phyloP scores from a whole-genome alignment of 1,140 invertebrate genomes.

The Eupeodes corollae region DNA sequence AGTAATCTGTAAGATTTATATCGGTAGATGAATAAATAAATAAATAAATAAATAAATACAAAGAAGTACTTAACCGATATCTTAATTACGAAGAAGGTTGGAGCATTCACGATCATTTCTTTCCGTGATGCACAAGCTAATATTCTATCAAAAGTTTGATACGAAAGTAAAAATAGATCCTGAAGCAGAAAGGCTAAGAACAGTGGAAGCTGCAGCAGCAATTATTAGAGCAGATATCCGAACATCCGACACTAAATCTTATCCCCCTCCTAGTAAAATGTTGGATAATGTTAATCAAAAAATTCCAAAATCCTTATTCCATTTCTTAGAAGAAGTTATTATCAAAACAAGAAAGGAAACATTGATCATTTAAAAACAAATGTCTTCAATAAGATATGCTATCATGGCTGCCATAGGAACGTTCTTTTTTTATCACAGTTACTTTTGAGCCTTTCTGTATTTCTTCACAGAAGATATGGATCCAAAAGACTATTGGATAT shows the following conservation, averaged over 20 bases:
- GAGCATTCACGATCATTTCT: slow-evolving; percentile 1
- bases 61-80: no score
- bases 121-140: slow-evolving; percentile 18
- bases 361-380: no score
- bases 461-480: no score
- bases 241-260: slow-evolving; percentile 21
- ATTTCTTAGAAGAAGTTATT: slow-evolving; percentile 1
- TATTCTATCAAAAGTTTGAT: no score
- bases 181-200: slow-evolving; percentile 18
- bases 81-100: background rate
- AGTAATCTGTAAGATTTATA: no score
- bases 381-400: no score
- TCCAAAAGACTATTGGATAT: slow-evolving; percentile 1
- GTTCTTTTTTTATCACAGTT: background rate
- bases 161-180: slow-evolving; percentile 14
- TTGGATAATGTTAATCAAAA: slow-evolving; percentile 1
- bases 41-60: no score
- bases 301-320: slow-evolving; percentile 1
- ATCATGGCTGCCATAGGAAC: background rate
- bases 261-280: slow-evolving; percentile 16
- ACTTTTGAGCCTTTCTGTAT: slow-evolving; percentile 1
- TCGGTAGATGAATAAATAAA: no score
- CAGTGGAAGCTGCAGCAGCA: slow-evolving; percentile 27
- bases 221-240: slow-evolving; percentile 34
- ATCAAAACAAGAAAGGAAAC: background rate